Percentiles rank a stretch among this genome's conserved stretches.
Evolutionary conservation across 2,797 vertebrate species (phyloP).

Genomic region (Myoxocephalus aenaeus): DNA sequence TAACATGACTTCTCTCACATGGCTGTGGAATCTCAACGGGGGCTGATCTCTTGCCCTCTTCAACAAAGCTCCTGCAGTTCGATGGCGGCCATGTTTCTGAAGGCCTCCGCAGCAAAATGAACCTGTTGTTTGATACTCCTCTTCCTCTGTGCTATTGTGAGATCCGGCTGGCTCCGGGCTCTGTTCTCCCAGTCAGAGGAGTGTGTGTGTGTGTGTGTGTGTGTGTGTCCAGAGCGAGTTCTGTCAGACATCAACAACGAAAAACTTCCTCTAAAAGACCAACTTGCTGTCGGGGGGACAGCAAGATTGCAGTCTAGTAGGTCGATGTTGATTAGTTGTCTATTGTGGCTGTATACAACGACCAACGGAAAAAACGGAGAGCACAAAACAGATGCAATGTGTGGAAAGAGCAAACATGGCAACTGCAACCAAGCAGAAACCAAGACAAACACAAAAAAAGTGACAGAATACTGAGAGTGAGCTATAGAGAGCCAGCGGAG

Average conservation of each 20-base stretch:
- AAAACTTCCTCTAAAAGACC: slow-evolving; percentile 37
- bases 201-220: slow-evolving; percentile 16
- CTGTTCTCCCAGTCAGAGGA: slow-evolving; percentile 41
- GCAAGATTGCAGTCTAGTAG: not conserved
- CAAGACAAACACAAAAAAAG: slow-evolving; percentile 43
- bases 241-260: slow-evolving; percentile 31
- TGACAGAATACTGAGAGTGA: slow-evolving; percentile 17
- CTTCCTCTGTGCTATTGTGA: slow-evolving; percentile 73
- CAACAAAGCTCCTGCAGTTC: slow-evolving; percentile 75
- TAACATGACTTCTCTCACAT: slow-evolving; percentile 60
- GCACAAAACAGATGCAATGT: slow-evolving; percentile 35
- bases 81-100: slow-evolving; percentile 55
- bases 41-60: slow-evolving; percentile 59
- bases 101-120: slow-evolving; percentile 70
- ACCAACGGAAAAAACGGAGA: slow-evolving; percentile 10
- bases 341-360: not conserved
- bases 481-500: slow-evolving; percentile 37
- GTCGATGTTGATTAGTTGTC: slow-evolving; percentile 28
- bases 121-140: slow-evolving; percentile 76
- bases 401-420: slow-evolving; percentile 49
- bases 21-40: slow-evolving; percentile 78
- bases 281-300: too few relatives aligned
- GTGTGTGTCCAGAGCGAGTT: slow-evolving; percentile 23
- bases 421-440: slow-evolving; percentile 49
- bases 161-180: slow-evolving; percentile 64